These are phyloP conservation scores for Columba livia DNA, from an alignment of 2,113 vertebrate genomes.

Conservation along the genomic window DNA sequence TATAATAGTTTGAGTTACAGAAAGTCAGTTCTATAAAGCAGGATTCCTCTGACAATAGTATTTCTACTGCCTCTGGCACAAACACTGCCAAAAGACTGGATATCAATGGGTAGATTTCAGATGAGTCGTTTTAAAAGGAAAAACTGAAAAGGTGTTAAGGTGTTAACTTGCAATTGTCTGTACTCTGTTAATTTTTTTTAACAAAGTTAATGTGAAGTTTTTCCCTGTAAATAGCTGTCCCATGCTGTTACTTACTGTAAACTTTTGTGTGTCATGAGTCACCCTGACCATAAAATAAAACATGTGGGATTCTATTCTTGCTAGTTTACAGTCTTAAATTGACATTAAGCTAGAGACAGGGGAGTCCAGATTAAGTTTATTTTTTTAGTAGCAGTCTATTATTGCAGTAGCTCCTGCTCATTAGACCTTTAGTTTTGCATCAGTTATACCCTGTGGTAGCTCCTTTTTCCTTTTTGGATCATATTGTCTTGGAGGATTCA, in stretches of 20 bases:
- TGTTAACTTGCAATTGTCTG: background rate
- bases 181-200: background rate
- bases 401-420: background rate
- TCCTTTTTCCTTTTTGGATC: background rate
- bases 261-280: background rate
- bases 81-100: background rate
- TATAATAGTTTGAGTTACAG: constrained; percentile 43
- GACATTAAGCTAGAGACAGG: background rate
- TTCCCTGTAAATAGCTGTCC: background rate
- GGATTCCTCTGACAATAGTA: constrained; percentile 41
- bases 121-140: constrained; percentile 12
- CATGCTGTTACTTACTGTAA: background rate
- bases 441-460: background rate
- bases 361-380: background rate
- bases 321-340: background rate
- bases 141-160: constrained; percentile 16
- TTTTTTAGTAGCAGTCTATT: background rate
- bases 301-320: background rate
- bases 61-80: constrained; percentile 36
- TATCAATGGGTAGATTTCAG: background rate
- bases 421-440: background rate
- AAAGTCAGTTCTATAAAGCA: background rate
- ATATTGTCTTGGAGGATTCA: background rate
- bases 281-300: background rate
- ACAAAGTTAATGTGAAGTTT: background rate